A percentile compares a stretch with the other conserved stretches of the same genome.
Conservation (phyloP, 2,113 vertebrate species). For the Epinephelus moara region DNA sequence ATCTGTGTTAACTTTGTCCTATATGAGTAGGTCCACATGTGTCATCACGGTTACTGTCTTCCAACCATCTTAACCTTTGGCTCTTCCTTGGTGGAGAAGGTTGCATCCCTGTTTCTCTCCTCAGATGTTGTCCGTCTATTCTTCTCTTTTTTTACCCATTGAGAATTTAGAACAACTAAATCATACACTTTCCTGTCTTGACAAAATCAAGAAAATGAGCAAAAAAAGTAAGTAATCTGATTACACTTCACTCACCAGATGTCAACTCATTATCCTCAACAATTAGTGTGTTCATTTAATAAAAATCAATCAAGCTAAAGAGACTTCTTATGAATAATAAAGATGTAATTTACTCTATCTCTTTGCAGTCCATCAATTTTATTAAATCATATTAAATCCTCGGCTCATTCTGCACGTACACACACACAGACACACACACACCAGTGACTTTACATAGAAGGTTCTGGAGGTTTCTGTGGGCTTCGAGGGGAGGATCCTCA, state of each 20-base stretch:
- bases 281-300: background rate
- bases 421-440: conserved; percentile 6
- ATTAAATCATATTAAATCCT: background rate
- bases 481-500: conserved; percentile 55
- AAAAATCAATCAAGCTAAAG: conserved; percentile 4
- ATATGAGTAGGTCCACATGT: background rate
- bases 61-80: background rate
- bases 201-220: background rate
- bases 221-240: background rate
- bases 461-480: conserved; percentile 32
- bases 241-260: background rate
- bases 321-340: background rate
- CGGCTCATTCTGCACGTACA: background rate
- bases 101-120: background rate
- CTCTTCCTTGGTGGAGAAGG: background rate
- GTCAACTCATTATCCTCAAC: background rate
- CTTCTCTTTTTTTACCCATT: background rate
- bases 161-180: background rate
- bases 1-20: background rate
- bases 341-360: background rate
- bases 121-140: background rate
- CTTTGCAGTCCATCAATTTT: background rate
- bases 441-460: conserved; percentile 12
- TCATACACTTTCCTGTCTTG: background rate
- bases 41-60: background rate